Evolutionary conservation across 2,888 invertebrate genomes (phyloP).

Genomic region (Chalcosyrphus nemorum): DNA sequence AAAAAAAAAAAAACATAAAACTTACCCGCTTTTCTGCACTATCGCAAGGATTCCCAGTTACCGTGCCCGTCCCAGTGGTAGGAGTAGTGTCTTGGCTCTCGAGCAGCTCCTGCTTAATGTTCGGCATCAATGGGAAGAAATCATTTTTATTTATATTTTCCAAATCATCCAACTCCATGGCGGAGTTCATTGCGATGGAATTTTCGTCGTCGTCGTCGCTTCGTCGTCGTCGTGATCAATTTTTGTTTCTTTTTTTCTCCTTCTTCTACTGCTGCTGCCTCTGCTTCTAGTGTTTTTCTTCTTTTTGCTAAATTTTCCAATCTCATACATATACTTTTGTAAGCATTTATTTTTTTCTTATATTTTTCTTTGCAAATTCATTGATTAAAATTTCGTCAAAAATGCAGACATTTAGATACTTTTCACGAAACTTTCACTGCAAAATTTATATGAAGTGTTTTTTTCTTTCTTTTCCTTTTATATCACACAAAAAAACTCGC

Average conservation of each 20-base stretch:
- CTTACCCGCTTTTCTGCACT: conserved; percentile 82
- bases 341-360: conserved; percentile 12
- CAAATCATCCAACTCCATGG: conserved; percentile 81
- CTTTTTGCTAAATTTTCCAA: conserved; percentile 40
- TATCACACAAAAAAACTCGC: conserved; percentile 62
- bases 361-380: conserved; percentile 17
- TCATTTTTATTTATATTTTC: conserved; percentile 81
- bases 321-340: conserved; percentile 34
- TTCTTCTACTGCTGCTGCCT: too few relatives aligned
- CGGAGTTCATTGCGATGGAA: conserved; percentile 67
- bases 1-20: not conserved
- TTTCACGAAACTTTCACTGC: conserved; percentile 68
- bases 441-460: conserved; percentile 44
- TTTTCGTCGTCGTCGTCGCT: too few relatives aligned
- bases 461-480: conserved; percentile 42
- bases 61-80: conserved; percentile 74
- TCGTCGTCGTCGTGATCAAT: too few relatives aligned
- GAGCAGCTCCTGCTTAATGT: conserved; percentile 81
- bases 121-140: conserved; percentile 80
- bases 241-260: conserved; percentile 11
- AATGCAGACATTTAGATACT: conserved; percentile 17
- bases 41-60: conserved; percentile 81
- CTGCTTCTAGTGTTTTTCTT: too few relatives aligned
- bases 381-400: conserved; percentile 17
- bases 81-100: conserved; percentile 77